Evolutionary conservation across 1,140 invertebrate genomes (phyloP), one percentile per base, ranked within the genome.

Genomic region (Lucilia cuprina): DNA sequence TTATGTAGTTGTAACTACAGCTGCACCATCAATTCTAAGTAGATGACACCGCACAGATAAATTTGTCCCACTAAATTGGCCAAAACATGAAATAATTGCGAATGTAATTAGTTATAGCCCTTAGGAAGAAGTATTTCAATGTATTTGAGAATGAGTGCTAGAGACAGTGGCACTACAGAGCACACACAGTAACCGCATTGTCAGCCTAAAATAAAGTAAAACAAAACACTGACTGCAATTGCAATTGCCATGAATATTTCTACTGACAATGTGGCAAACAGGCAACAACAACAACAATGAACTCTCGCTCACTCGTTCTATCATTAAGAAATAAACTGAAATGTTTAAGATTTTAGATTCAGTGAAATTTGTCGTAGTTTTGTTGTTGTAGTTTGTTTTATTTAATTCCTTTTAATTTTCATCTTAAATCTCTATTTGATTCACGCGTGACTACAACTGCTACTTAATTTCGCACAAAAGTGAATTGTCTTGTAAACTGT

Each of bases 61-160:
- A 90, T 90, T 90, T 90, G 89, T 89, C 89, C 89, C 85, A 90
- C 88, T 90, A 90, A 90, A 90, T 90, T 90, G 88, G 88, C 89
- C 89, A 89, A 90, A 90, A 90, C 89, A 90, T 90, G 89, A 90
- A 90, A 90, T 90, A 90, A 90, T 90, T 90, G 89, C 89, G 89
- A 90, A 90, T 90, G 89, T 90, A 90, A 90, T 90, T 90, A 90
- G 89, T 90, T 90, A 89, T 90, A 80, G 77, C 77, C 77, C 77
- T 21, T 70, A 55, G 50, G 50, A 55, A 55, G 50, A 55, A 41
- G 41, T 41, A 41, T 41, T 7, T 41, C 5, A 41, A 41, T 41
- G 41, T 41, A 55, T 35, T 30, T 41, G 35, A 77, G 34, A 41
- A 41, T 77, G 74, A 77, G 35, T 77, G 74, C 17, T 13, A n/a